These are phyloP conservation scores for Petrophora chlorosata DNA, from an alignment of 2,888 invertebrate genomes.

Conservation along the genomic window DNA sequence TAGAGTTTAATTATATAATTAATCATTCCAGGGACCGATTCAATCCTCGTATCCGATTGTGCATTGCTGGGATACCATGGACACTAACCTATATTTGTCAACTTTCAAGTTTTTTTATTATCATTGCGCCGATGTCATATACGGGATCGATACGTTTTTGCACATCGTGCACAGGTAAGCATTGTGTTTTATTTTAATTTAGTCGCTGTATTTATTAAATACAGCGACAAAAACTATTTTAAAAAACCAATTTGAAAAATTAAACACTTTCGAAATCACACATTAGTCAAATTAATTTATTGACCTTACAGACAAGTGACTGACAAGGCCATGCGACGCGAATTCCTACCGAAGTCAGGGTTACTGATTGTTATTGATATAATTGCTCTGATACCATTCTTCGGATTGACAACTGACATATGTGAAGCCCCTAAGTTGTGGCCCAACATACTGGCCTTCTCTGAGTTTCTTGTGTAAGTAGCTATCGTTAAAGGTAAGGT, in stretches of 20 bases:
- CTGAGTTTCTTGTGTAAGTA: conserved; percentile 64
- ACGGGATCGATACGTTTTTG: conserved; percentile 57
- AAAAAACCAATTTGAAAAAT: no score
- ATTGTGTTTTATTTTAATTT: no score
- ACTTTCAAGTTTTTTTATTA: conserved; percentile 53
- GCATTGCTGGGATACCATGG: conserved; percentile 53
- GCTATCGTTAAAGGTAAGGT: not conserved
- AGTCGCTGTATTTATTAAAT: no score
- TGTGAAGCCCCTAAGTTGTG: conserved; percentile 48
- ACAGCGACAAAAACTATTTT: no score
- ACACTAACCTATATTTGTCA: conserved; percentile 37
- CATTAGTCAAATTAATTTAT: no score
- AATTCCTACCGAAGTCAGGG: conserved; percentile 58
- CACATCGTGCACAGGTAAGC: conserved; percentile 56
- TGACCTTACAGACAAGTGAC: conserved; percentile 60
- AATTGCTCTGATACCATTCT: conserved; percentile 57
- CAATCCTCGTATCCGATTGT: conserved; percentile 55
- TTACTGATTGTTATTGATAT: conserved; percentile 53
- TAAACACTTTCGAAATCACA: no score
- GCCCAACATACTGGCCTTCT: conserved; percentile 58
- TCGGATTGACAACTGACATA: conserved; percentile 39
- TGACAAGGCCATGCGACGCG: conserved; percentile 59
- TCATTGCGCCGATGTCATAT: conserved; percentile 55
- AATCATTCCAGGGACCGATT: conserved; percentile 64
- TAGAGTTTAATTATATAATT: no score